Evolutionary conservation across 2,888 invertebrate genomes (phyloP).

Genomic region (Pseudococcus viburni): DNA sequence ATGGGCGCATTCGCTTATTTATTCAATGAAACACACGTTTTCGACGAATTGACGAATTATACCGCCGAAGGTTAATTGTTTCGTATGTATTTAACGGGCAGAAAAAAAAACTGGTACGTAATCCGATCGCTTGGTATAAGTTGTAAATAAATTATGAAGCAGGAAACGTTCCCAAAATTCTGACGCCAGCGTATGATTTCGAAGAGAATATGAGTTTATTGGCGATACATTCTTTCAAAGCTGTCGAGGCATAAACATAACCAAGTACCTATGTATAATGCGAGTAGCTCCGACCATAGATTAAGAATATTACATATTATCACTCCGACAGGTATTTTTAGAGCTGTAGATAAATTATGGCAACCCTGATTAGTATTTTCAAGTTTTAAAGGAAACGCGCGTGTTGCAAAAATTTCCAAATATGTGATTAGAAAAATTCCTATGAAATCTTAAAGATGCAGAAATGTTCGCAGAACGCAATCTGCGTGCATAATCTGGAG

Average conservation of each 20-base stretch:
- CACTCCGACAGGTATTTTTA: too few species aligned
- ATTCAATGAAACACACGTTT: conserved; percentile 36
- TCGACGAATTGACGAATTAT: conserved; percentile 33
- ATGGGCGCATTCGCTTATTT: neutral
- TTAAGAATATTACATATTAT: too few species aligned
- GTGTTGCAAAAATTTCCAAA: neutral
- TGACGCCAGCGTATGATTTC: neutral
- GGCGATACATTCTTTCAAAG: too few species aligned
- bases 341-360: neutral
- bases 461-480: neutral
- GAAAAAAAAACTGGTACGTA: neutral
- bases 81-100: neutral
- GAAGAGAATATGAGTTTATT: too few species aligned
- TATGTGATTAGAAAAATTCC: neutral
- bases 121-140: neutral
- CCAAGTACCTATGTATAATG: too few species aligned
- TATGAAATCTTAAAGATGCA: neutral
- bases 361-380: neutral
- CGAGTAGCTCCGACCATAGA: too few species aligned
- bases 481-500: neutral
- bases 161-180: neutral
- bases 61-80: conserved; percentile 33
- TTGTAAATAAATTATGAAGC: neutral
- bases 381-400: neutral
- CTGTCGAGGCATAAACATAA: too few species aligned